These are phyloP conservation scores for Pollenia griseotomentosa DNA, from an alignment of 2,888 invertebrate species.

Conservation along the genomic window DNA sequence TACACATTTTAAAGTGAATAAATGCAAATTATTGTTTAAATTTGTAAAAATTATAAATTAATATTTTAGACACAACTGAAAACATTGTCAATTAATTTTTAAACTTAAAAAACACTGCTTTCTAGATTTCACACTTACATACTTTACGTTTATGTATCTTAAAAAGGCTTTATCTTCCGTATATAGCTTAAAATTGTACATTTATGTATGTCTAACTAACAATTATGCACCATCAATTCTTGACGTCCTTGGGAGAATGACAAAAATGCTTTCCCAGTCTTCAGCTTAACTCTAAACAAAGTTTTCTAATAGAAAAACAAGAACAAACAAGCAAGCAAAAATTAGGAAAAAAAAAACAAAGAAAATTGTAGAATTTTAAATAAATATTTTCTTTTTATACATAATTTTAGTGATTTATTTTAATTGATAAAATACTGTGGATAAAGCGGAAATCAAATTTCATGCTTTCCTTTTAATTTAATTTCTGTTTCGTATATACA, in stretches of 20 bases:
- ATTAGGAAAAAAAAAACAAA: conserved; percentile 28
- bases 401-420: conserved; percentile 62
- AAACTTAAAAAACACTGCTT: conserved; percentile 4
- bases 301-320: neutral
- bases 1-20: too few relatives aligned
- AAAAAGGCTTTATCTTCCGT: conserved; percentile 21
- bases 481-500: conserved; percentile 62
- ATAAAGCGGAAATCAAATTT: conserved; percentile 80
- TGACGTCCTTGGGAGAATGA: conserved; percentile 18
- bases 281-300: neutral
- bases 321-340: neutral
- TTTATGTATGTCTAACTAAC: conserved; percentile 39
- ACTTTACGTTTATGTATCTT: conserved; percentile 14
- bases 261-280: neutral
- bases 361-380: conserved; percentile 62
- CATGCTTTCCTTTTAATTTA: conserved; percentile 74
- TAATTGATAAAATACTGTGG: conserved; percentile 55
- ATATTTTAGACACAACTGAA: neutral
- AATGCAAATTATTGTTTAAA: too few relatives aligned
- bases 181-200: conserved; percentile 43
- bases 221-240: conserved; percentile 45
- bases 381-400: conserved; percentile 64
- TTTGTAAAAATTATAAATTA: too few relatives aligned
- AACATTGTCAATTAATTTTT: conserved; percentile 66
- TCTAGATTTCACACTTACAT: conserved; percentile 32